A percentile compares a stretch with the other conserved stretches of the same genome.
Conservation (phyloP, 2,113 vertebrate genomes). For the Eubucco bourcierii region DNA sequence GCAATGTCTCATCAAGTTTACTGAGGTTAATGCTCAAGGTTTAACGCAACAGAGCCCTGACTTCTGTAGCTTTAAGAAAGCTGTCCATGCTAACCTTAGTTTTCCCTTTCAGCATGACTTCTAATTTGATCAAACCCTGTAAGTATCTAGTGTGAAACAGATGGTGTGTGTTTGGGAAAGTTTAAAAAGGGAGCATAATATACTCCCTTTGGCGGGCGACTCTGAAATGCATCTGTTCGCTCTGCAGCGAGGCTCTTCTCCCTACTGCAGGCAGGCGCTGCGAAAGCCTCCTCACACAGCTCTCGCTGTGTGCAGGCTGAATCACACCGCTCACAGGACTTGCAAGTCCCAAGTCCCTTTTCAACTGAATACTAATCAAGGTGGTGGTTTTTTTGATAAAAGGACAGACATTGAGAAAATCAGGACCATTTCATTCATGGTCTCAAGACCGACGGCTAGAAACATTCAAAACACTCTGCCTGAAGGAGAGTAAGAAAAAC, state of each 20-base stretch:
- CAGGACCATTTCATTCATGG: not conserved
- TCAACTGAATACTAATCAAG: not conserved
- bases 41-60: not conserved
- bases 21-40: not conserved
- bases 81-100: conserved; percentile 54
- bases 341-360: not conserved
- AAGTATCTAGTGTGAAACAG: conserved; percentile 69
- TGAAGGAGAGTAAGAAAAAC: not conserved
- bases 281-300: conserved; percentile 28
- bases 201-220: conserved; percentile 69
- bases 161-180: conserved; percentile 74
- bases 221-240: conserved; percentile 71
- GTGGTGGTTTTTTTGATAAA: not conserved
- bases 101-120: conserved; percentile 70
- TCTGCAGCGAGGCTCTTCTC: conserved; percentile 47
- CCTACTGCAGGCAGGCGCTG: conserved; percentile 33
- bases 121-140: conserved; percentile 73
- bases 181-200: conserved; percentile 74
- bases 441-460: not conserved
- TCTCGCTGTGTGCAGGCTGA: not conserved
- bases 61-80: conserved; percentile 64
- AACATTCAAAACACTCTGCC: accelerated
- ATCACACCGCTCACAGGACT: not conserved
- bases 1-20: not conserved
- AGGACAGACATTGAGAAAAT: not conserved